A percentile compares a stretch with the other conserved stretches of the same genome.
These are phyloP conservation scores for Hermodice carunculata DNA, from an alignment of 2,888 invertebrate genomes.

Conservation along the genomic window DNA sequence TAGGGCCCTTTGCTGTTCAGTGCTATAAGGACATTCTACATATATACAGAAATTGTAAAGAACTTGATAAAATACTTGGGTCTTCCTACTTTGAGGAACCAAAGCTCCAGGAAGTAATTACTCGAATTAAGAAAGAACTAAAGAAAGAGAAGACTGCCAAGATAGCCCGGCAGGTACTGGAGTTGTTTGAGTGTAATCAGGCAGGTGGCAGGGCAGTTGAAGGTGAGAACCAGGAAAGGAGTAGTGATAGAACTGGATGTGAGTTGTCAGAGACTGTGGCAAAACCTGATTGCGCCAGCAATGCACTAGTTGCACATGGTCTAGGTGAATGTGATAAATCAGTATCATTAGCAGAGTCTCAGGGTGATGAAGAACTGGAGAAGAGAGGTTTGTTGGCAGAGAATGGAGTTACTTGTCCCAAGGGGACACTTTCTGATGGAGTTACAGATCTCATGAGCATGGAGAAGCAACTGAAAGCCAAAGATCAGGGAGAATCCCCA, in stretches of 20 bases:
- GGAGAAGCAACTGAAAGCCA: conserved; percentile 13
- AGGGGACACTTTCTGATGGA: too few relatives aligned
- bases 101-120: conserved; percentile 50
- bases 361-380: too few relatives aligned
- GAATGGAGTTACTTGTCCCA: too few relatives aligned
- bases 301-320: neutral
- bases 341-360: too few relatives aligned
- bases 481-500: too few relatives aligned
- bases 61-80: conserved; percentile 58
- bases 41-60: conserved; percentile 51
- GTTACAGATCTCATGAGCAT: neutral
- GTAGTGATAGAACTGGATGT: neutral
- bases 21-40: conserved; percentile 53
- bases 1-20: conserved; percentile 30
- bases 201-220: neutral
- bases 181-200: conserved; percentile 18
- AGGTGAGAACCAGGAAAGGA: neutral
- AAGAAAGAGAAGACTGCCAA: conserved; percentile 52
- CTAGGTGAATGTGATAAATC: neutral
- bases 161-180: conserved; percentile 43
- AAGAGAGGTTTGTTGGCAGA: too few relatives aligned
- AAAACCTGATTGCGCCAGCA: too few relatives aligned
- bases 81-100: conserved; percentile 55
- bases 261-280: too few relatives aligned
- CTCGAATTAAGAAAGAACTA: conserved; percentile 47